Evolutionary conservation across 2,113 vertebrate species (phyloP), one percentile per base, ranked within the genome.

Genomic region (Azemiops feae): DNA sequence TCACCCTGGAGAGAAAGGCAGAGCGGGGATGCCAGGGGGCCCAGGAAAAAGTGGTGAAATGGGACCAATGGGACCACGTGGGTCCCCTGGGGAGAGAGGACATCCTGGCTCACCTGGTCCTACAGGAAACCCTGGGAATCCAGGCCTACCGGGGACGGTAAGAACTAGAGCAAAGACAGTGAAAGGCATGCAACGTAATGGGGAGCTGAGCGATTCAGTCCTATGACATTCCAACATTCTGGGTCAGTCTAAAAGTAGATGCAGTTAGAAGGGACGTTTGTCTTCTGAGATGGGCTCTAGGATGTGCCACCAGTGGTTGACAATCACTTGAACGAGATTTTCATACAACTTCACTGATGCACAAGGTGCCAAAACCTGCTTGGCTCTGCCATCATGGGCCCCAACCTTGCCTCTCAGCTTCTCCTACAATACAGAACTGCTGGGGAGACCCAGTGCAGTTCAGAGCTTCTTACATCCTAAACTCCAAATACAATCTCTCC

Each of bases 21-120:
- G 98, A 95, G 98, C 99, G 0, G 99, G 99, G 0, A 98, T 96
- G 92, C 98, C 99, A 0, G 98, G 98, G 0, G 98, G 98, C 3
- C 97, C 97, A 0, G 97, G 98, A 43, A 99, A 99, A 87, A 98
- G 98, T 3, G 98, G 98, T 30, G 97, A 98, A 85, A 98, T 98
- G 96, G 98, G 98, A 14, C 97, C 98, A 2, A 97, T 98, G 12
- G 99, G 99, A 14, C 99, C 98, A 0, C 96, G 94, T 0, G 99
- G 99, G 1, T 98, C 99, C 0, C 96, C 97, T 6, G 99, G 99
- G 0, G 99, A 99, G 93, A 98, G 98, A 94, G 99, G 99, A 34
- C 98, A 96, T 88, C 96, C 98, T 0, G 99, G 99, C 22, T 95
- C 97, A 0, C 97, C 97, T 0, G 99, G 99, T 1, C 91, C 96